Evolutionary conservation across 2,113 vertebrate genomes (phyloP).

Genomic region (Odontophorus gujanensis): DNA sequence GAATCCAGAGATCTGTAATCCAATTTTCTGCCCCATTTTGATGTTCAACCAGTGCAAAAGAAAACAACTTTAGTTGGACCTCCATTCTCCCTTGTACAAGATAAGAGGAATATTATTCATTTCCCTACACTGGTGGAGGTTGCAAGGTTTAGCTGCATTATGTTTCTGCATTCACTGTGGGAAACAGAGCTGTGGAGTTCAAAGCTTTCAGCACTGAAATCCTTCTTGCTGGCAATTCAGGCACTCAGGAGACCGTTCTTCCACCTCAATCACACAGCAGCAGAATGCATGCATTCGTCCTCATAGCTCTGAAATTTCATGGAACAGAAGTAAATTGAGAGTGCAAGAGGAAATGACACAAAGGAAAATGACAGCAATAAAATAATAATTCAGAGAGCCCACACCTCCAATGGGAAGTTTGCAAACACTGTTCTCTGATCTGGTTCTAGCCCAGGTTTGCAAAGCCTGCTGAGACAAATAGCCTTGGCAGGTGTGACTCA

Average conservation of each 20-base stretch:
- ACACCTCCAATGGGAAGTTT: neutral
- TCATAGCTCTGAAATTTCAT: slow-evolving; percentile 10
- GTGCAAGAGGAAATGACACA: slow-evolving; percentile 17
- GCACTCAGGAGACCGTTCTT: slow-evolving; percentile 43
- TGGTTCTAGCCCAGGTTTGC: neutral
- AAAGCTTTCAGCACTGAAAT: slow-evolving; percentile 57
- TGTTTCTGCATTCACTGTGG: slow-evolving; percentile 20
- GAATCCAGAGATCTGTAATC: slow-evolving; percentile 37
- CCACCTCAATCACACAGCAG: neutral
- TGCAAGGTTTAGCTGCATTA: slow-evolving; percentile 24
- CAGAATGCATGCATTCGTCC: neutral
- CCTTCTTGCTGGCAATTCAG: slow-evolving; percentile 22
- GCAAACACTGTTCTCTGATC: neutral
- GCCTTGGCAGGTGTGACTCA: slow-evolving; percentile 3
- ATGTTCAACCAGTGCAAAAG: neutral
- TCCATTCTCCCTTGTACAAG: neutral
- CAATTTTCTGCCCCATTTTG: neutral
- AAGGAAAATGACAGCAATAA: slow-evolving; percentile 36
- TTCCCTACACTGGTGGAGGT: neutral
- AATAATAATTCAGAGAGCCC: slow-evolving; percentile 1
- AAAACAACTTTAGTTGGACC: neutral
- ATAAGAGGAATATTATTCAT: slow-evolving; percentile 5
- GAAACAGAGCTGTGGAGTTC: slow-evolving; percentile 43
- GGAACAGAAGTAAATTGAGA: slow-evolving; percentile 21
- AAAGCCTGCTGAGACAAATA: neutral